These are phyloP conservation scores for Serinus canaria DNA, from an alignment of 2,113 vertebrate genomes.

Conservation along the genomic window DNA sequence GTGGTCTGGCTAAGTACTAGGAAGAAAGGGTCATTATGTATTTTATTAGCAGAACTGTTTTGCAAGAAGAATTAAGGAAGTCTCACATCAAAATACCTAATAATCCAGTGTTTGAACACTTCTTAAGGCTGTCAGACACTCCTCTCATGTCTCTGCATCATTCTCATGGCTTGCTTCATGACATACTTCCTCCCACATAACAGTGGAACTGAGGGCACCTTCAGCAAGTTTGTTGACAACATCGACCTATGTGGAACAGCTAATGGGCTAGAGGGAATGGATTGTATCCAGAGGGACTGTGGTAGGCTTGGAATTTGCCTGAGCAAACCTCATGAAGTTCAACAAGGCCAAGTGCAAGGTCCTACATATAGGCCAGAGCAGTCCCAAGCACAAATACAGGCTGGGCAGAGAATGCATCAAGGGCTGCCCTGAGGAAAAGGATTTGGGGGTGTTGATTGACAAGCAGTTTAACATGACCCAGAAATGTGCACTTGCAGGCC, in stretches of 20 bases:
- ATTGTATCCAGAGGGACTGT: background rate
- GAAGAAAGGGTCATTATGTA: background rate
- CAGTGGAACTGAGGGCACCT: background rate
- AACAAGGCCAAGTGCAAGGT: background rate
- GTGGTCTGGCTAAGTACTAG: background rate
- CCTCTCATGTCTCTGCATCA: background rate
- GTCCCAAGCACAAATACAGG: background rate
- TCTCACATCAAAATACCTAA: background rate
- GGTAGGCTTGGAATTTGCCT: background rate
- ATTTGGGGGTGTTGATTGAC: background rate
- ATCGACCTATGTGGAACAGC: background rate
- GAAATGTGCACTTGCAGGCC: background rate
- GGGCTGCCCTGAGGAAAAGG: background rate
- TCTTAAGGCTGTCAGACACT: background rate
- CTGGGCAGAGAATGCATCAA: background rate
- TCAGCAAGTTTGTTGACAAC: background rate
- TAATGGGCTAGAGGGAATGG: background rate
- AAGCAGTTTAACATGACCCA: background rate
- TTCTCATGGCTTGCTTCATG: background rate
- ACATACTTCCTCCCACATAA: background rate
- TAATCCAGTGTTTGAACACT: background rate
- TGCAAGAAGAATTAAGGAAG: background rate
- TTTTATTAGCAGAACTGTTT: background rate
- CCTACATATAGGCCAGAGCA: background rate
- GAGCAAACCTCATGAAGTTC: background rate